These are phyloP conservation scores for Drosophila rubida DNA, from an alignment of 2,888 invertebrate species.

Conservation along the genomic window DNA sequence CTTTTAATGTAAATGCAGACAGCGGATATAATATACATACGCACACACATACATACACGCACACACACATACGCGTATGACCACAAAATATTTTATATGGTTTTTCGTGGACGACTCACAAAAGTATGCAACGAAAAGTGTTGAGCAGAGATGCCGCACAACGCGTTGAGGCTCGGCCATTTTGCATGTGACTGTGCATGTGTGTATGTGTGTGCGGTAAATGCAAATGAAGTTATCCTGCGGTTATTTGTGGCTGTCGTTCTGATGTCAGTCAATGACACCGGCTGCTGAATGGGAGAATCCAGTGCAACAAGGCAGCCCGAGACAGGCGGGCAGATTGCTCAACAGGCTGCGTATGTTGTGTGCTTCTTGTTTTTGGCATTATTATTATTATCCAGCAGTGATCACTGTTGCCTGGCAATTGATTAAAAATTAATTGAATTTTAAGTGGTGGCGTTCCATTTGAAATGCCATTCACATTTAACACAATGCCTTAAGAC, in stretches of 20 bases:
- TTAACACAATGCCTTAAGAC: constrained; percentile 37
- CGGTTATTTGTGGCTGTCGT: constrained; percentile 78
- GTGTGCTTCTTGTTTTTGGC: constrained; percentile 8
- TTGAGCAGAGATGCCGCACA: constrained; percentile 6
- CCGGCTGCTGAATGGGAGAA: constrained; percentile 5
- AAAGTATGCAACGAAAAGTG: constrained; percentile 52
- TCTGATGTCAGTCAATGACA: constrained; percentile 58
- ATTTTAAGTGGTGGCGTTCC: constrained; percentile 51
- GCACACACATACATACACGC: constrained; percentile 19
- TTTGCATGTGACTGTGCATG: not conserved
- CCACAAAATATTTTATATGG: constrained; percentile 33
- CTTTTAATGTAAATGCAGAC: constrained; percentile 65
- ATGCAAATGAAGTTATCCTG: constrained; percentile 80
- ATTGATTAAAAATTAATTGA: constrained; percentile 73
- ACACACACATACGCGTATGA: constrained; percentile 21
- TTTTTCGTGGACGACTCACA: constrained; percentile 38
- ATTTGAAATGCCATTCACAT: constrained; percentile 37
- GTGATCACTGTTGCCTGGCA: constrained; percentile 49
- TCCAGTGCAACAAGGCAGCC: not conserved
- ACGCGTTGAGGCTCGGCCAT: constrained; percentile 2
- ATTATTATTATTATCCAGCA: constrained; percentile 21
- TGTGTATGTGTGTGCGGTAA: constrained; percentile 20
- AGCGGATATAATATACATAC: constrained; percentile 35
- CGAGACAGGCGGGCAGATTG: constrained; percentile 10
- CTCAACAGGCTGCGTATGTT: constrained; percentile 39